These are phyloP conservation scores for Vidua macroura DNA, from an alignment of 2,113 vertebrate genomes.

Conservation along the genomic window DNA sequence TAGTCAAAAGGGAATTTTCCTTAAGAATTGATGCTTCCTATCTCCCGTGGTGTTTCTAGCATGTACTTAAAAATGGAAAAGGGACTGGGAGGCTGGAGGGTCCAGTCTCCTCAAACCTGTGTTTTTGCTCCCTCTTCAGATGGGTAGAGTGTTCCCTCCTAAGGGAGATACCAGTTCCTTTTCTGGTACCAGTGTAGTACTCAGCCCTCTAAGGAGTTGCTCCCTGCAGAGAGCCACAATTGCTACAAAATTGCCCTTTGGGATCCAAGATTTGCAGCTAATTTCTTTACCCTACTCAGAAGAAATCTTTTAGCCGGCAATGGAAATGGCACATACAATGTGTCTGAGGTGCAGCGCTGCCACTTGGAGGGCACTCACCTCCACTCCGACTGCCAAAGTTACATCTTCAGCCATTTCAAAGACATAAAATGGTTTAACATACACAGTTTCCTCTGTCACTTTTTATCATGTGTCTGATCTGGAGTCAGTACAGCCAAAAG, in stretches of 20 bases:
- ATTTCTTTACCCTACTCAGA: not conserved
- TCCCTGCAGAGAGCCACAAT: not conserved
- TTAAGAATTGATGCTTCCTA: not conserved
- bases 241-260: not conserved
- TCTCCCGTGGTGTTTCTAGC: not conserved
- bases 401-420: not conserved
- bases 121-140: not conserved
- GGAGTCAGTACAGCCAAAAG: not conserved
- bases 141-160: no score
- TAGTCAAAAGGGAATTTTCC: not conserved
- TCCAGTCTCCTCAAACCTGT: not conserved
- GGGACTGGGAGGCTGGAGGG: not conserved
- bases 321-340: fast-evolving
- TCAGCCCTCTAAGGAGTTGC: not conserved
- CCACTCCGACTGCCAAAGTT: not conserved
- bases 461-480: not conserved
- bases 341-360: not conserved
- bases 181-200: no score
- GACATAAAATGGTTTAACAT: not conserved
- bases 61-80: not conserved
- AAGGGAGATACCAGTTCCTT: not conserved
- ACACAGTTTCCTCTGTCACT: not conserved
- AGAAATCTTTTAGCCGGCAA: not conserved
- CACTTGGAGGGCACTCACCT: not conserved
- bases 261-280: not conserved